These are phyloP conservation scores for Acleris sparsana DNA, from an alignment of 2,888 invertebrate species.

Conservation along the genomic window DNA sequence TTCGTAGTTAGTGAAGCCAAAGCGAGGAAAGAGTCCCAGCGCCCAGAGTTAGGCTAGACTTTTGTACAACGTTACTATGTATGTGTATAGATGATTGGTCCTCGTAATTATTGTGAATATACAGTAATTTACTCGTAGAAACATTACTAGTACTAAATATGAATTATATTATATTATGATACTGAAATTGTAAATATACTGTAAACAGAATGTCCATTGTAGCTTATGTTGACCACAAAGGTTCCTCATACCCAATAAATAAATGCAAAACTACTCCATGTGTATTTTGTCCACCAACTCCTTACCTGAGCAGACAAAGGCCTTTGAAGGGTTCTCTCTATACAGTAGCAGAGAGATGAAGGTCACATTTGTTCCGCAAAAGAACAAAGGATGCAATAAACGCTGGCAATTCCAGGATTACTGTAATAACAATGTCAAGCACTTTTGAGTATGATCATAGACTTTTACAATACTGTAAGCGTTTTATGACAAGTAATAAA, in stretches of 20 bases:
- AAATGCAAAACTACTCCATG: constrained; percentile 80
- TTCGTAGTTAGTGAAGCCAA: constrained; percentile 47
- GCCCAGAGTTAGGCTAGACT: constrained; percentile 67
- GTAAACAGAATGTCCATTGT: constrained; percentile 81
- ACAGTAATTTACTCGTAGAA: constrained; percentile 74
- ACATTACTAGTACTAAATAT: constrained; percentile 75
- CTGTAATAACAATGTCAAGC: constrained; percentile 2
- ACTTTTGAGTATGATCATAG: no score
- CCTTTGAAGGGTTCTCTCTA: constrained; percentile 3
- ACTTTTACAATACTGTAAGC: no score
- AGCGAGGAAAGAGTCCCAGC: constrained; percentile 57
- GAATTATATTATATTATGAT: constrained; percentile 75
- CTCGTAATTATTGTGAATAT: constrained; percentile 81
- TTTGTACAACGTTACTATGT: constrained; percentile 77
- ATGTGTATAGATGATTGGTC: constrained; percentile 77
- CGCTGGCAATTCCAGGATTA: no score
- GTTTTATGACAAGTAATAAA: no score
- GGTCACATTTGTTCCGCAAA: constrained; percentile 19
- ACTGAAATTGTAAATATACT: constrained; percentile 82
- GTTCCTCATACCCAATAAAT: constrained; percentile 82
- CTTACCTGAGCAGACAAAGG: constrained; percentile 24
- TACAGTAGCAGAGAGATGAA: constrained; percentile 3
- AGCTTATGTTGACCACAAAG: constrained; percentile 84
- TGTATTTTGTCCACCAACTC: constrained; percentile 52
- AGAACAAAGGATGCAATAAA: constrained; percentile 4